phyloP scores from a whole-genome alignment of 1,140 invertebrate genomes.

The Patella vulgata region DNA sequence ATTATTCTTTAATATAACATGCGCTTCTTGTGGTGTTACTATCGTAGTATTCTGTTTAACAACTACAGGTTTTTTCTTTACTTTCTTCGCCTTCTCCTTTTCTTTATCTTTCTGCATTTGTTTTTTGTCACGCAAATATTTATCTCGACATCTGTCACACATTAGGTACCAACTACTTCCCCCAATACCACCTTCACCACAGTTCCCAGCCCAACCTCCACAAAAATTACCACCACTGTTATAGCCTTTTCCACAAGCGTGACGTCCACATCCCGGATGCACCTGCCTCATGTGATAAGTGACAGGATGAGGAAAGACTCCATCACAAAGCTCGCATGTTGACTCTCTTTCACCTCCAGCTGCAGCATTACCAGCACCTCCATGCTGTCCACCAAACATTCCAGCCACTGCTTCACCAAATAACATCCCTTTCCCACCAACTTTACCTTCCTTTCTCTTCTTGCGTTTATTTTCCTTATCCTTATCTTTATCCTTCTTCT shows the following conservation, averaged over 20 bases:
- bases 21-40: conserved; percentile 72
- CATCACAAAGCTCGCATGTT: conserved; percentile 88
- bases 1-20: conserved; percentile 89
- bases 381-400: conserved; percentile 26
- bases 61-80: conserved; percentile 53
- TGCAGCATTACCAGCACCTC: conserved; percentile 47
- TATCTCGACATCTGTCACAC: conserved; percentile 88
- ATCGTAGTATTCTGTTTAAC: conserved; percentile 23
- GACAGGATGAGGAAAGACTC: conserved; percentile 78
- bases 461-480: conserved; percentile 61
- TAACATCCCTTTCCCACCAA: conserved; percentile 61
- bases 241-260: conserved; percentile 88
- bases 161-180: conserved; percentile 91
- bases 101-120: conserved; percentile 62
- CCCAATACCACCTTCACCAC: conserved; percentile 85
- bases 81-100: conserved; percentile 61
- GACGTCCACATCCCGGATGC: conserved; percentile 89
- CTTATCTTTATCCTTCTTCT: conserved; percentile 67
- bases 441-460: conserved; percentile 68
- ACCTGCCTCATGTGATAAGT: conserved; percentile 90
- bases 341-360: conserved; percentile 70
- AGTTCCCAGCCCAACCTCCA: conserved; percentile 87
- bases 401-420: conserved; percentile 56
- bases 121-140: conserved; percentile 76
- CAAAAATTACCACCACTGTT: conserved; percentile 86